Percentiles rank a stretch among this genome's conserved stretches.
Evolutionary conservation across 2,113 vertebrate genomes (phyloP).

Genomic region (Prunella himalayana): DNA sequence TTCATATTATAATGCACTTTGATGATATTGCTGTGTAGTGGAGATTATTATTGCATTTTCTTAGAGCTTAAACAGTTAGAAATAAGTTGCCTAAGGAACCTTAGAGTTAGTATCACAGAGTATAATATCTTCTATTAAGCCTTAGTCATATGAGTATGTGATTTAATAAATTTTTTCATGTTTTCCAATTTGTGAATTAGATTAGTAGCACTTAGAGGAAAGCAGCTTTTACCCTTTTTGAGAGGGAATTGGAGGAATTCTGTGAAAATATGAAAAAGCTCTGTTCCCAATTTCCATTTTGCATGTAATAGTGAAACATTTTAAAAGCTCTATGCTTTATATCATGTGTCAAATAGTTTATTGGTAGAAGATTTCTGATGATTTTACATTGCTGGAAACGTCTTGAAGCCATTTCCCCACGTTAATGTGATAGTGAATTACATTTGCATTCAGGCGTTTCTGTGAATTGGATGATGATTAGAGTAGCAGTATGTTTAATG

Average conservation of each 20-base stretch:
- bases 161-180: neutral
- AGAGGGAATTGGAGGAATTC: neutral
- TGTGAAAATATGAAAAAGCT: neutral
- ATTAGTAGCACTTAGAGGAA: neutral
- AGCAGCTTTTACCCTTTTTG: neutral
- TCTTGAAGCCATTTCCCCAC: neutral
- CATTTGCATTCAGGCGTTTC: constrained; percentile 13
- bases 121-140: neutral
- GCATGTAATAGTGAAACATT: neutral
- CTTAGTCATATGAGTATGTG: neutral
- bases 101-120: neutral
- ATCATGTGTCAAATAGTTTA: neutral
- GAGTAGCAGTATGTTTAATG: neutral
- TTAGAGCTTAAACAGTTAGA: neutral
- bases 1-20: neutral
- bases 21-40: neutral
- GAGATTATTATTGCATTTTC: neutral
- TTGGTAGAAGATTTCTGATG: neutral
- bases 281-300: neutral
- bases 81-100: neutral
- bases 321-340: neutral
- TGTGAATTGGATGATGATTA: constrained; percentile 19
- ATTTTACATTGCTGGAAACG: neutral
- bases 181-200: neutral
- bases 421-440: neutral